Evolutionary conservation across 35 echinoderm and acorn worm species (phyloP), one percentile per base, ranked within the genome.

Genomic region (Apostichopus californicus): DNA sequence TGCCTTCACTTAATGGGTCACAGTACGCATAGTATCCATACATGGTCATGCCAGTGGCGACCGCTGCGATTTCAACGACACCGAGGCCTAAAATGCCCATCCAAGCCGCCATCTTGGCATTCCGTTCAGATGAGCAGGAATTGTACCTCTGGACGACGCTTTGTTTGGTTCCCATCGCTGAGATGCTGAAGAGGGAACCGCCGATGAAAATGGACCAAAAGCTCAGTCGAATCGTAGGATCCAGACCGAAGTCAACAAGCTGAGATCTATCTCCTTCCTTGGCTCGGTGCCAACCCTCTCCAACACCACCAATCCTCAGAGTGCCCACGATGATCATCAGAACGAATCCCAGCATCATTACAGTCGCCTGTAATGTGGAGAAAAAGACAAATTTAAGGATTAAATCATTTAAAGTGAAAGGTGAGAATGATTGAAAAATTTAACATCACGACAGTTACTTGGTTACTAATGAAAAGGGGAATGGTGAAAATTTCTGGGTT

Each of bases 171-270:
- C 86, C 86, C 54, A 57, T 58, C 18, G 58, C 73, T 15, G 73
- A 77, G 3, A 57, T 55, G 54, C 52, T 57, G 34, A 90, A 75
- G 8, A 78, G 34, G 26, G 88, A 77, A 24, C 73, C 68, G 3
- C 88, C 88, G 3, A 90, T 90, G 13, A 77, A 55, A 14, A 90
- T 90, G 7, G 88, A 77, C 88, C 88, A 90, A 78, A 90, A 90
- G 73, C 70, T 90, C 10, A 77, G 73, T 58, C 68, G 6, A 14
- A 90, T 90, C 5, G 88, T 90, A 23, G 73, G 68, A 22, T 90
- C 88, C 56, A 57, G 88, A 24, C 73, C 57, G 2, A 90, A 90
- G 46, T 90, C 73, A 8, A 90, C 70, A 54, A 90, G 70, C 15
- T 75, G 34, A 6, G 23, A 55, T 20, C 88, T 55, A 6, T 90